Percentiles rank a stretch among this genome's conserved stretches.
These are phyloP conservation scores for Cliona cf. orientalis DNA, from an alignment of 37 sponge, comb jelly and placozoan species.

Conservation along the genomic window DNA sequence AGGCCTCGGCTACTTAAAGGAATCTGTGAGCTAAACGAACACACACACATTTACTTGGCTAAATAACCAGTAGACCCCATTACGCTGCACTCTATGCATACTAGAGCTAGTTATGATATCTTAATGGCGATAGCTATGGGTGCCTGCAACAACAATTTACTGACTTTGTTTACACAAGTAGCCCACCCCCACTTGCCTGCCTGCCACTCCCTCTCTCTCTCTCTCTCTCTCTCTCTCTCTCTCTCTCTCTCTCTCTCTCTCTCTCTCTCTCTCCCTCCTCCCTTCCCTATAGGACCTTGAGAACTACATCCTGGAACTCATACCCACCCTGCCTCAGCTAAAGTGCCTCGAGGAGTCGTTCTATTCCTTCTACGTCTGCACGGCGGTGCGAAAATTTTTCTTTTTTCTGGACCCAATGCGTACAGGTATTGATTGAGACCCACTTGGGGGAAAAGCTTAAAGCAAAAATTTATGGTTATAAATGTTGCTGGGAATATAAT, in stretches of 20 bases:
- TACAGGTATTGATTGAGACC: slow-evolving; percentile 76
- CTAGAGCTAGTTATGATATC: too few species aligned
- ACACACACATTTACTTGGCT: too few species aligned
- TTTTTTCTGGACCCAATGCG: slow-evolving; percentile 96
- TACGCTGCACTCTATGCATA: too few species aligned
- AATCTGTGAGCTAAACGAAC: slow-evolving; percentile 50
- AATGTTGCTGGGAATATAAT: too few species aligned
- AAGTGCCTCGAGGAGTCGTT: slow-evolving; percentile 94
- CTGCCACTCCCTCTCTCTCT: background rate
- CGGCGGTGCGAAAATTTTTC: slow-evolving; percentile 99
- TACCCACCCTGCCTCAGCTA: slow-evolving; percentile 96
- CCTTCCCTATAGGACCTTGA: slow-evolving; percentile 76
- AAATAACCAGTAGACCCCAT: too few species aligned
- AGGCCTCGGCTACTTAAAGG: slow-evolving; percentile 90
- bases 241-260: slow-evolving; percentile 2
- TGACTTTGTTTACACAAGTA: too few species aligned
- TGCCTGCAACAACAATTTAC: too few species aligned
- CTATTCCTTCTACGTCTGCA: slow-evolving; percentile 98
- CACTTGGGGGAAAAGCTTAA: background rate
- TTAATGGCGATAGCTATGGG: too few species aligned
- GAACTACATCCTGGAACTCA: slow-evolving; percentile 98
- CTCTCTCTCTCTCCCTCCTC: background rate
- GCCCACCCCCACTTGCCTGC: too few species aligned
- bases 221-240: background rate
- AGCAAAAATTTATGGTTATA: too few species aligned